Percentiles rank a stretch among this genome's conserved stretches.
Conservation (phyloP, 2,888 invertebrate genomes). For the Drosophila melanosoma region DNA sequence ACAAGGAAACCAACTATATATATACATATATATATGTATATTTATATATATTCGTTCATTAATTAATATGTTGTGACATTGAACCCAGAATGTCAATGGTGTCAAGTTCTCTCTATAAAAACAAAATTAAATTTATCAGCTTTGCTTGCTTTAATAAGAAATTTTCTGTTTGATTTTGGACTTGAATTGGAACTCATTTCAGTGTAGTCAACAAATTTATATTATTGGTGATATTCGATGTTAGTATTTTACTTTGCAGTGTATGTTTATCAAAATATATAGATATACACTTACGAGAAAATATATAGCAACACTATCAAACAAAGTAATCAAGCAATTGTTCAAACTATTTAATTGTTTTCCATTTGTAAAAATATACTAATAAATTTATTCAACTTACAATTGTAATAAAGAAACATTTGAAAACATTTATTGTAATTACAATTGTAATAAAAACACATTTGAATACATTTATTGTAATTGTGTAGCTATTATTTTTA, state of each 20-base stretch:
- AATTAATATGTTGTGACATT: background rate
- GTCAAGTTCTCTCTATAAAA: background rate
- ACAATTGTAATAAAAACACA: too few relatives aligned
- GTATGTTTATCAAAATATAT: background rate
- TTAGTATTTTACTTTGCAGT: background rate
- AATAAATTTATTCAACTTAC: too few relatives aligned
- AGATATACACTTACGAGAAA: background rate
- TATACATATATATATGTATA: background rate
- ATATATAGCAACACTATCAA: background rate
- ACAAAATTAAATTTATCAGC: background rate
- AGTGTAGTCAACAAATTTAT: background rate
- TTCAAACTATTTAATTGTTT: background rate
- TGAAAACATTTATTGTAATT: too few relatives aligned
- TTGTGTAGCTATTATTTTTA: too few relatives aligned
- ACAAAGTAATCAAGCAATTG: accelerated
- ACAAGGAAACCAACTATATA: background rate
- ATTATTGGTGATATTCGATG: background rate
- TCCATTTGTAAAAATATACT: too few relatives aligned
- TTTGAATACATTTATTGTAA: too few relatives aligned
- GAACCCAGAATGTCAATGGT: background rate
- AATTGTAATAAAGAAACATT: too few relatives aligned
- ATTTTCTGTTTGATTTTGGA: background rate
- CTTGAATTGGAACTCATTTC: background rate
- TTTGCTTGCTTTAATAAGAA: background rate
- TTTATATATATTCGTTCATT: background rate